Percentiles rank a stretch among this genome's conserved stretches.
phyloP scores from a whole-genome alignment of 1,140 invertebrate genomes.

The Sarcophaga bullata region DNA sequence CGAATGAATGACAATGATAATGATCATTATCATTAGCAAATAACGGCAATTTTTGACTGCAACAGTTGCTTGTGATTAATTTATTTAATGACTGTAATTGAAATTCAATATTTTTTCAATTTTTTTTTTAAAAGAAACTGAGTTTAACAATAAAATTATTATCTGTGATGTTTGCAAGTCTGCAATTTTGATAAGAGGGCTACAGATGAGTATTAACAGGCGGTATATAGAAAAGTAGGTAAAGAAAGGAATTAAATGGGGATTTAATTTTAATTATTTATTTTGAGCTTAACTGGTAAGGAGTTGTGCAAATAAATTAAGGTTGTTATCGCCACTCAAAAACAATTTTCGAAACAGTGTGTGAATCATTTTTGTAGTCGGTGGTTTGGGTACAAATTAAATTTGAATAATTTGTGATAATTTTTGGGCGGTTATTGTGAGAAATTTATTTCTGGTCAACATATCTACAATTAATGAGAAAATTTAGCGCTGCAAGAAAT shows the following conservation, averaged over 20 bases:
- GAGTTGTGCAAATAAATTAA: slow-evolving; percentile 3
- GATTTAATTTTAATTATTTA: slow-evolving; percentile 11
- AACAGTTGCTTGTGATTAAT: slow-evolving; percentile 46
- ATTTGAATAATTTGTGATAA: too few relatives aligned
- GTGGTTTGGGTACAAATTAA: too few relatives aligned
- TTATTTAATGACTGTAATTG: slow-evolving; percentile 63
- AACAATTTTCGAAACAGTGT: too few relatives aligned
- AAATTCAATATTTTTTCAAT: slow-evolving; percentile 65
- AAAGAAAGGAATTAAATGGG: slow-evolving; percentile 22
- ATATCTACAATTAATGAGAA: too few relatives aligned
- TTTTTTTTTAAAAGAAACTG: too few relatives aligned
- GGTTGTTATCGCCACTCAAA: neutral
- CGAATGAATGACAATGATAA: neutral
- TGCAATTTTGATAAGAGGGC: neutral
- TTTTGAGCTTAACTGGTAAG: slow-evolving; percentile 19
- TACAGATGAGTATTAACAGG: neutral
- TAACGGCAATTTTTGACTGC: slow-evolving; percentile 39
- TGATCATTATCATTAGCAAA: slow-evolving; percentile 18
- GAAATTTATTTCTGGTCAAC: too few relatives aligned
- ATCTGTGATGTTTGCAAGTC: too few relatives aligned
- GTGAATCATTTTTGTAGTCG: too few relatives aligned
- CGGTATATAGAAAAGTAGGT: too few relatives aligned
- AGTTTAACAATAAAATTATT: too few relatives aligned
- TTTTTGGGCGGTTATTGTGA: too few relatives aligned
- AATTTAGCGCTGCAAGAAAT: too few relatives aligned